These are phyloP conservation scores for Cheilosia variabilis DNA, from an alignment of 2,888 invertebrate genomes.

Conservation along the genomic window DNA sequence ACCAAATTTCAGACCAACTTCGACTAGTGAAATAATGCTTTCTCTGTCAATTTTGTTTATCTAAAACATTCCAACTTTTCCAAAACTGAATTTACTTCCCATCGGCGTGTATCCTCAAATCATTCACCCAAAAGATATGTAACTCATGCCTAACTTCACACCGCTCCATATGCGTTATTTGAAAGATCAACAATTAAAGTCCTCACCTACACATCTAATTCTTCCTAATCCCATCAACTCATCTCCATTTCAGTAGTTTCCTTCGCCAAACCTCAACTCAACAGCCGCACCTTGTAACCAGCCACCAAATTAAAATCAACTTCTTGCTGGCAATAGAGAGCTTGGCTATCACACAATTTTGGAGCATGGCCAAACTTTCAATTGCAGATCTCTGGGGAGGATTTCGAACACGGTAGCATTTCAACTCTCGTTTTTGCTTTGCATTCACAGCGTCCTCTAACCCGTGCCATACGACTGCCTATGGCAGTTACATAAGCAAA, in stretches of 20 bases:
- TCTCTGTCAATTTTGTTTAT: too few species aligned
- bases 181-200: slow-evolving; percentile 35
- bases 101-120: too few species aligned
- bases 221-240: slow-evolving; percentile 43
- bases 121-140: too few species aligned
- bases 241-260: slow-evolving; percentile 24
- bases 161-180: not conserved
- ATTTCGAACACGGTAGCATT: slow-evolving; percentile 53
- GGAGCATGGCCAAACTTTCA: slow-evolving; percentile 69
- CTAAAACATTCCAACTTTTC: too few species aligned
- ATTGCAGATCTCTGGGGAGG: slow-evolving; percentile 67
- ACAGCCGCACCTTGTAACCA: not conserved
- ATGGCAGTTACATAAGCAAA: slow-evolving; percentile 56
- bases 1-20: too few species aligned
- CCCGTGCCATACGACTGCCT: slow-evolving; percentile 6
- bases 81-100: too few species aligned
- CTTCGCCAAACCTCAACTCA: slow-evolving; percentile 36
- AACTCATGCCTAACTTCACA: not conserved
- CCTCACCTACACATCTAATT: slow-evolving; percentile 25
- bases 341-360: slow-evolving; percentile 59
- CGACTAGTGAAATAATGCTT: too few species aligned
- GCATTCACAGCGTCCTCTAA: not conserved
- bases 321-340: slow-evolving; percentile 54
- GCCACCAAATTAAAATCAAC: slow-evolving; percentile 66
- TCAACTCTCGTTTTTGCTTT: slow-evolving; percentile 33